These are phyloP conservation scores for Temnothorax curvispinosus DNA, from an alignment of 1,140 invertebrate genomes.

Conservation along the genomic window DNA sequence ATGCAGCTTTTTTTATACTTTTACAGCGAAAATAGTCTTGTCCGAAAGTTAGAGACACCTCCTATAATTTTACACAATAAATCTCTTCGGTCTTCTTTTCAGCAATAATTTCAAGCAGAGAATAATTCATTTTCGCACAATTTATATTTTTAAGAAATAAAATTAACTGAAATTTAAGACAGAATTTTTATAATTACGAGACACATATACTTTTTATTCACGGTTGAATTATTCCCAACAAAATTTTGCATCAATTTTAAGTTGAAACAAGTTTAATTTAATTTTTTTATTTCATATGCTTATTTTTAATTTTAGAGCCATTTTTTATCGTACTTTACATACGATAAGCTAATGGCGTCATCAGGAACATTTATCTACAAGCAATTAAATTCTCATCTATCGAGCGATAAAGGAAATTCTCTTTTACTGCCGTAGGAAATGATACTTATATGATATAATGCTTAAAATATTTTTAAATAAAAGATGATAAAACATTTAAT, in stretches of 20 bases:
- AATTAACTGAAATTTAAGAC: too few species aligned
- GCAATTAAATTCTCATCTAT: background rate
- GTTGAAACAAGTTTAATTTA: background rate
- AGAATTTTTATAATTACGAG: background rate
- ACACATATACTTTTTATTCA: background rate
- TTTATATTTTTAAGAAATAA: too few species aligned
- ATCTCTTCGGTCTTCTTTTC: background rate
- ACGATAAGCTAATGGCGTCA: background rate
- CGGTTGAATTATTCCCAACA: background rate
- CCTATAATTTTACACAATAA: background rate
- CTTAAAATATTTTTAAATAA: background rate
- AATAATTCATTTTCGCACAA: too few species aligned
- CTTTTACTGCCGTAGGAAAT: background rate
- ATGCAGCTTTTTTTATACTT: background rate
- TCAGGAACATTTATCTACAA: background rate
- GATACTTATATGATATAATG: background rate
- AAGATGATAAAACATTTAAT: background rate
- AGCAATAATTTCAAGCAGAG: too few species aligned
- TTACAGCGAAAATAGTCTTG: background rate
- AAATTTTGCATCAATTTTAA: background rate
- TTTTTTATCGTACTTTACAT: background rate
- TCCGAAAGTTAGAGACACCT: background rate
- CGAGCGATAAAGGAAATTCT: background rate
- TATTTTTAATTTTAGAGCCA: background rate
- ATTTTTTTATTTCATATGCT: background rate